Percentiles rank a stretch among this genome's conserved stretches.
These are phyloP conservation scores for Struthidea cinerea DNA, from an alignment of 2,113 vertebrate genomes.

Conservation along the genomic window DNA sequence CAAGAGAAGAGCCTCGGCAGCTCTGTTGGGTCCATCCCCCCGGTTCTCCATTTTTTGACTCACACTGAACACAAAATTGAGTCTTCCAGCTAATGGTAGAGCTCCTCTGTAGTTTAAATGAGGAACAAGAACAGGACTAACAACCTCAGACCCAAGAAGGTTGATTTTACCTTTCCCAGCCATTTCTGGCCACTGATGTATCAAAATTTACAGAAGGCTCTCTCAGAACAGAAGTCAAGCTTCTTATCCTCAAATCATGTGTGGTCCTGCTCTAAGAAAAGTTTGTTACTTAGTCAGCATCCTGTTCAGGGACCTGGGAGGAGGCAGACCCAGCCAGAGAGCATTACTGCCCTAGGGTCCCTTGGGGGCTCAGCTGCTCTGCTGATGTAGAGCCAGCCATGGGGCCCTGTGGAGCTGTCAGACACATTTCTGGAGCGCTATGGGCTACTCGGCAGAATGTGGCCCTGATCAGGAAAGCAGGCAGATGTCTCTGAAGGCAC, in stretches of 20 bases:
- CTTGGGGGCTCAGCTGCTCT: background rate
- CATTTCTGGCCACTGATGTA: background rate
- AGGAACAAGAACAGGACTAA: background rate
- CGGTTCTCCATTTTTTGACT: background rate
- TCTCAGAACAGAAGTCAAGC: background rate
- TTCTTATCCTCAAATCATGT: background rate
- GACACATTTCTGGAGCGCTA: accelerated
- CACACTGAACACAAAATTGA: background rate
- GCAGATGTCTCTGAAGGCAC: background rate
- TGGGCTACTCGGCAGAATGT: background rate
- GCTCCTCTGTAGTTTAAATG: background rate
- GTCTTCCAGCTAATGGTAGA: background rate
- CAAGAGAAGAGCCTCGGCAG: background rate
- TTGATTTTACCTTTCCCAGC: background rate
- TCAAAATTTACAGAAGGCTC: background rate
- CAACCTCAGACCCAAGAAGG: background rate
- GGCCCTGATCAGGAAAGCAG: background rate
- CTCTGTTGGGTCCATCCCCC: background rate
- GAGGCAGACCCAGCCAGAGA: background rate
- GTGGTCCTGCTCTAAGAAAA: background rate
- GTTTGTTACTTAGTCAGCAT: background rate
- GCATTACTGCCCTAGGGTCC: background rate
- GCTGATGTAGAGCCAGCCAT: background rate
- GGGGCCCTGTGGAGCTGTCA: background rate
- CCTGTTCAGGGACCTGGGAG: background rate